A percentile compares a stretch with the other conserved stretches of the same genome.
Evolutionary conservation across 2,888 invertebrate species (phyloP).

Genomic region (Urechis unicinctus): DNA sequence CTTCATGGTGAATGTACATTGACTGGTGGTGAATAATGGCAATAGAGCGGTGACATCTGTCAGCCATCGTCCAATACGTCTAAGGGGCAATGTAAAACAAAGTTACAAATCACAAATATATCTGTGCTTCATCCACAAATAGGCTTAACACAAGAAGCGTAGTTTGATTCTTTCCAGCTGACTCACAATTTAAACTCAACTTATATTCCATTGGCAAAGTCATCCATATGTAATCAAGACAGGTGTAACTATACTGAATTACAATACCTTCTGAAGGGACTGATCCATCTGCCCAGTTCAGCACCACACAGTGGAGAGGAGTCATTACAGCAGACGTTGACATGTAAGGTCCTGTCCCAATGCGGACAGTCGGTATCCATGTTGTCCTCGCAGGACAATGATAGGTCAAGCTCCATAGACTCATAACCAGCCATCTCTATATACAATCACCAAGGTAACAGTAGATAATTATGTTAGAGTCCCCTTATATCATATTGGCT

Average conservation of each 20-base stretch:
- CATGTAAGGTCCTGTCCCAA: constrained; percentile 30
- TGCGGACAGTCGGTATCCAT: constrained; percentile 27
- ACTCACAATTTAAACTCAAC: no score
- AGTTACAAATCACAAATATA: no score
- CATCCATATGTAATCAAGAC: neutral
- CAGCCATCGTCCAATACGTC: constrained; percentile 31
- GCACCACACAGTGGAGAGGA: constrained; percentile 24
- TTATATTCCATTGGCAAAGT: no score
- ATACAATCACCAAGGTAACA: no score
- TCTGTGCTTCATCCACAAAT: no score
- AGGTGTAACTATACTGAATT: no score
- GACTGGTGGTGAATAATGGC: neutral
- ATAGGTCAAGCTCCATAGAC: constrained; percentile 24
- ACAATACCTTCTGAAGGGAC: constrained; percentile 31
- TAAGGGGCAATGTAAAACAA: constrained; percentile 8
- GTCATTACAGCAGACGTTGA: constrained; percentile 28
- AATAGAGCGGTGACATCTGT: constrained; percentile 25
- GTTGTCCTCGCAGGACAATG: constrained; percentile 28
- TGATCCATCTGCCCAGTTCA: constrained; percentile 34
- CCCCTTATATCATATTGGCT: no score
- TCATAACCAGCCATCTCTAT: constrained; percentile 19
- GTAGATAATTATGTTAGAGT: no score
- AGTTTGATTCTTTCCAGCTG: neutral
- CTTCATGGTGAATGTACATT: constrained; percentile 29
- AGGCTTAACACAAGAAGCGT: no score